These are phyloP conservation scores for Adineta ricciae DNA, from an alignment of 2,888 invertebrate genomes.

Conservation along the genomic window DNA sequence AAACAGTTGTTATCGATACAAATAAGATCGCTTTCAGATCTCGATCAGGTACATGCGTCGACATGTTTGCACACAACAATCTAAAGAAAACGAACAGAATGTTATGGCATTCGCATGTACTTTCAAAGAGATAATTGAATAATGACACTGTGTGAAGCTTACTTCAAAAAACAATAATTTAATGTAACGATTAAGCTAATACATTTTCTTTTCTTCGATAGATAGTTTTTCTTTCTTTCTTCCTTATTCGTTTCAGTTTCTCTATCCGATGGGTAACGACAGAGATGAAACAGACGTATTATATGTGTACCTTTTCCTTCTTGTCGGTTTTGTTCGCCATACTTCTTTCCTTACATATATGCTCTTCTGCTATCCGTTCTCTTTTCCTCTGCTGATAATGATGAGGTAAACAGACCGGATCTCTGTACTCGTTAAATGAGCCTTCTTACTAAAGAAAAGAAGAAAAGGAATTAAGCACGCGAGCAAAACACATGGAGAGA, in stretches of 20 bases:
- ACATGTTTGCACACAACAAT: background rate
- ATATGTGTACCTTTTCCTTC: background rate
- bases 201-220: background rate
- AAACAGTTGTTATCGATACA: background rate
- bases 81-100: too few species aligned
- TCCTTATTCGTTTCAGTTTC: background rate
- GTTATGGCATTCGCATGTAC: too few species aligned
- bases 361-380: background rate
- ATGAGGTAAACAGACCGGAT: background rate
- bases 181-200: background rate
- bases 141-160: background rate
- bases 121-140: background rate
- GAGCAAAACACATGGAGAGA: background rate
- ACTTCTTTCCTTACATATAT: background rate
- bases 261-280: background rate
- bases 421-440: background rate
- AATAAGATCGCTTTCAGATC: background rate
- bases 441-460: background rate
- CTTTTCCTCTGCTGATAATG: background rate
- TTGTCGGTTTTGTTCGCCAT: background rate
- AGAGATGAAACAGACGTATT: background rate
- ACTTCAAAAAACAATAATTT: background rate
- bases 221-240: background rate
- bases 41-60: background rate
- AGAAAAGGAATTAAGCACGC: background rate